Conservation (phyloP, 2,113 vertebrate species). For the Myotis davidii region DNA sequence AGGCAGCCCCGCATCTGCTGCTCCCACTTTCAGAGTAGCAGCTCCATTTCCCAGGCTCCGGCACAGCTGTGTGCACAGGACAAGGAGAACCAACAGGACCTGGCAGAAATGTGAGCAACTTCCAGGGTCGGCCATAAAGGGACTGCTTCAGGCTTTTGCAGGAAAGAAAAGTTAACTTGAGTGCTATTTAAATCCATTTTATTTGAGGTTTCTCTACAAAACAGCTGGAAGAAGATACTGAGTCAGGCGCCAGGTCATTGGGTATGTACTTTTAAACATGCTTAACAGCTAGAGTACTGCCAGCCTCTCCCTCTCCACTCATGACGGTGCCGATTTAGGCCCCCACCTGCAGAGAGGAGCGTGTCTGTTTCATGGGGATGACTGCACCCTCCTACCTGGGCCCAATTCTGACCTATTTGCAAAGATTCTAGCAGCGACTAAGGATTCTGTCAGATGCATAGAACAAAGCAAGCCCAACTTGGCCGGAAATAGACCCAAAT, state of each 20-base stretch:
- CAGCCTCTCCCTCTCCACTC: background rate
- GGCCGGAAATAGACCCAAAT: background rate
- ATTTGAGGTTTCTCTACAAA: background rate
- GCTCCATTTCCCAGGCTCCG: background rate
- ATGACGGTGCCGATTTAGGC: background rate
- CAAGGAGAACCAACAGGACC: background rate
- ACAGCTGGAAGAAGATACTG: background rate
- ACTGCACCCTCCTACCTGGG: background rate
- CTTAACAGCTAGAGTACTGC: background rate
- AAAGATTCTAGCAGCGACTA: background rate
- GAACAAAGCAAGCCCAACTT: background rate
- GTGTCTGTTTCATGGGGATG: background rate
- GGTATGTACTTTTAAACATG: background rate
- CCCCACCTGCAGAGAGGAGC: background rate
- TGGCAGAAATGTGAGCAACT: background rate
- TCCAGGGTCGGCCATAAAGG: background rate
- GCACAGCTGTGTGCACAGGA: fast-evolving
- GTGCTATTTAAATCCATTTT: background rate
- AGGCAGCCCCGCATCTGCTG: background rate
- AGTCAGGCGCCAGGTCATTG: background rate
- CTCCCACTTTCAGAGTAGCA: background rate
- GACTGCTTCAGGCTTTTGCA: background rate
- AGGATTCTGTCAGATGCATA: background rate
- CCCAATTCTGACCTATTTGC: background rate
- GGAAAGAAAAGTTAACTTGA: background rate